phyloP scores from a whole-genome alignment of 2,888 invertebrate species.

The Phalangium opilio region DNA sequence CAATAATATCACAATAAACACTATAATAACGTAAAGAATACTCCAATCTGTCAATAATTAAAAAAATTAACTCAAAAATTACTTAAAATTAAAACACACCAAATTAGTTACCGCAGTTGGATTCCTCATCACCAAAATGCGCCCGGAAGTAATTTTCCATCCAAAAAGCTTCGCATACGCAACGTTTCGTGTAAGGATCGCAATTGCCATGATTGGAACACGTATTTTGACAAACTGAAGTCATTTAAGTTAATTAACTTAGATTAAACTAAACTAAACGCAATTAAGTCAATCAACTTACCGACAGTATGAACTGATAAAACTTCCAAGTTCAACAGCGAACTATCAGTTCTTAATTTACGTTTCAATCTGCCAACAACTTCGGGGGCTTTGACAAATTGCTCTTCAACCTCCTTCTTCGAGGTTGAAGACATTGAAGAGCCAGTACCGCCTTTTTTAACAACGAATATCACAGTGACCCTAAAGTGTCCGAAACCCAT shows the following conservation, averaged over 20 bases:
- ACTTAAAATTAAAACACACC: not conserved
- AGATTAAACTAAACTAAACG: not conserved
- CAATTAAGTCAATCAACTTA: slow-evolving; percentile 21
- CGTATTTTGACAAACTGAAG: slow-evolving; percentile 65
- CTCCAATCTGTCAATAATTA: slow-evolving; percentile 63
- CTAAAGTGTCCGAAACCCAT: slow-evolving; percentile 7
- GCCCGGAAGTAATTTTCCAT: slow-evolving; percentile 66
- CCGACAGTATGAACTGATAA: slow-evolving; percentile 56
- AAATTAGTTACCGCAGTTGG: slow-evolving; percentile 53
- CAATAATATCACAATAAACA: slow-evolving; percentile 28
- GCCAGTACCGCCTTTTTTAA: slow-evolving; percentile 13
- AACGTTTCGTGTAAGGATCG: slow-evolving; percentile 62
- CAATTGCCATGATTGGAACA: slow-evolving; percentile 82
- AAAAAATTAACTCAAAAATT: not conserved
- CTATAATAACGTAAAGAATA: slow-evolving; percentile 70
- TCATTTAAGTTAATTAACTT: not conserved
- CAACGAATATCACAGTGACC: slow-evolving; percentile 23
- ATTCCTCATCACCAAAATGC: slow-evolving; percentile 48
- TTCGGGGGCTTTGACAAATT: slow-evolving; percentile 38
- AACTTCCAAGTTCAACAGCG: slow-evolving; percentile 54
- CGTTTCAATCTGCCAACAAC: slow-evolving; percentile 50
- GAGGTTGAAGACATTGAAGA: no score
- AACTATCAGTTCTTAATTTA: slow-evolving; percentile 51
- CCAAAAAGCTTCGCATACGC: slow-evolving; percentile 90
- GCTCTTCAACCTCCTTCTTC: no score